Base-by-base conservation (phyloP, 1,140 invertebrate species). In the Calliopsis andreniformis region DNA sequence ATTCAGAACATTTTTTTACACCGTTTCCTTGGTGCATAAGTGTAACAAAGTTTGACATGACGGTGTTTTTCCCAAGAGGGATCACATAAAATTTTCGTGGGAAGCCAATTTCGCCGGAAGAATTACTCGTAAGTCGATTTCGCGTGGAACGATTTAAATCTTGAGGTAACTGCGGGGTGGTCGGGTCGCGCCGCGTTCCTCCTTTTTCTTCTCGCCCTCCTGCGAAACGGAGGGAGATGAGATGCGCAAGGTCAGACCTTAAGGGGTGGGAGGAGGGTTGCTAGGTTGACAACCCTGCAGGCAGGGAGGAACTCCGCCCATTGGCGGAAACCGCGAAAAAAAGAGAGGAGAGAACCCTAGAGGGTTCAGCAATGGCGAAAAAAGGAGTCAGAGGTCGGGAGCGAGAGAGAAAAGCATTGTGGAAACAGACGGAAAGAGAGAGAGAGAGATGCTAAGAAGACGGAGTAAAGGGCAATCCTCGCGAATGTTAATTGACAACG, bases 251-350 rank as follows among this genome's bases (percentile, higher is more conserved):
- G 85, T 87, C 83, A 85, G 85, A 85, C 71, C 72, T 81, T 80
- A 83, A 85, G 83, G 64, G 79, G 87, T 85, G 86, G 84, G 80
- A 85, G 82, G 87, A 84, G 86, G 82, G 84, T 87, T 87, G 86
- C 85, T 89, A 83, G 79, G 82, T 82, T 88, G 86, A 83, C 86
- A 87, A 83, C 82, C 83, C 77, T 79, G 81, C 66, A 78, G 66
- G 80, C 83, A 77, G 69, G 59, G 61, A 71, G 79, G 76, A 70
- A 83, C 88, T 88, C 88, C 88, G 87, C 87, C 88, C 85, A 89
- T 84, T 84, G 83, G 84, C 63, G 79, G 79, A 82, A 82, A 85
- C 83, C 76, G 67, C 70, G 83, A 72, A 85, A 84, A 84, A 84
- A 84, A 69, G 59, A 77, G 70, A 77, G 81, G 76, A 81, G 76